Evolutionary conservation across 2,888 invertebrate genomes (phyloP).

Genomic region (Morpho deidamia): DNA sequence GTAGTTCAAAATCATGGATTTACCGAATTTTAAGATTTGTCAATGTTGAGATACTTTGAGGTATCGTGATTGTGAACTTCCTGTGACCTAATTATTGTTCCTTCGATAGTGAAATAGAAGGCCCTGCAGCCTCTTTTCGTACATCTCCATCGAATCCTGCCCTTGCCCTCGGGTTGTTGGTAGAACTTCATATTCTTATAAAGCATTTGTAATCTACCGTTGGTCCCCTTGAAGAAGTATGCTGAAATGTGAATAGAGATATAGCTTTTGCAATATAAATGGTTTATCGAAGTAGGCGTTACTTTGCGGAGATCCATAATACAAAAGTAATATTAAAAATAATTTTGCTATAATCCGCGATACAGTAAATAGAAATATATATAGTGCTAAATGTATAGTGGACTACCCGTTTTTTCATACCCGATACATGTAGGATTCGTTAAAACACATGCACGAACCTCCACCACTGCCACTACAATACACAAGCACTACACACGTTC

Average conservation of each 20-base stretch:
- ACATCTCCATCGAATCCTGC: conserved; percentile 40
- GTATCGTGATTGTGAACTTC: conserved; percentile 28
- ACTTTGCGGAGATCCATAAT: too few species aligned
- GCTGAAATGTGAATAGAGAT: conserved; percentile 20
- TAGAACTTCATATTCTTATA: conserved; percentile 40
- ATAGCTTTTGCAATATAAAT: background rate
- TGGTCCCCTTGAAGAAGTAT: conserved; percentile 23
- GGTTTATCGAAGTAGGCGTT: too few species aligned
- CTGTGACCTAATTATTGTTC: conserved; percentile 28
- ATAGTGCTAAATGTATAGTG: too few species aligned
- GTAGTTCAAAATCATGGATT: too few species aligned
- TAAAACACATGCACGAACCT: too few species aligned
- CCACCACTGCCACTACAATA: too few species aligned
- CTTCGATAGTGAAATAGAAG: conserved; percentile 29
- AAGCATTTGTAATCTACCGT: conserved; percentile 36
- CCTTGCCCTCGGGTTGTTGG: conserved; percentile 30
- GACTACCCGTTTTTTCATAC: too few species aligned
- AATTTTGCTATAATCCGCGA: too few species aligned
- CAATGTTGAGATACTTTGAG: conserved; percentile 12
- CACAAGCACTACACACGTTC: too few species aligned
- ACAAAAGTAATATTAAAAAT: too few species aligned
- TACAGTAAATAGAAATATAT: too few species aligned
- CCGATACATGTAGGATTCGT: too few species aligned
- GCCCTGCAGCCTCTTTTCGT: conserved; percentile 40
- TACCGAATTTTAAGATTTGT: background rate